These are phyloP conservation scores for Clarias laeviceps DNA, from an alignment of 2,797 vertebrate genomes.

Conservation along the genomic window DNA sequence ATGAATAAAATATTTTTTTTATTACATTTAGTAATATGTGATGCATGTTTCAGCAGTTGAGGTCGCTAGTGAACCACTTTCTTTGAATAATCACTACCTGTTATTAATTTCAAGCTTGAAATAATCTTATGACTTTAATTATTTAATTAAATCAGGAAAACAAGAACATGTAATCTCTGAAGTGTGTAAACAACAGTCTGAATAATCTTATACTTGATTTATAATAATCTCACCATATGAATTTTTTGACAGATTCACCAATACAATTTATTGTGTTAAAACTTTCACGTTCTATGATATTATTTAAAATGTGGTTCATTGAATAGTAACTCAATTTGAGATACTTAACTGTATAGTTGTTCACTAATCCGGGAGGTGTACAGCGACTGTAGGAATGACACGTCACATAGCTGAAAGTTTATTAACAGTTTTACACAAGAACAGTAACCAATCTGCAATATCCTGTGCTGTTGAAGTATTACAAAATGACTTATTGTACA, in stretches of 20 bases:
- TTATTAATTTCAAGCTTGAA: neutral
- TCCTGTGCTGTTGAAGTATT: neutral
- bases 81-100: neutral
- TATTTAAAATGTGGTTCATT: neutral
- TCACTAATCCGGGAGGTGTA: neutral
- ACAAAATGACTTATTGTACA: constrained; percentile 5
- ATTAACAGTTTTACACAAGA: constrained; percentile 9
- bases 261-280: neutral
- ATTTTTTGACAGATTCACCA: neutral
- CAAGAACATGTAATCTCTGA: neutral
- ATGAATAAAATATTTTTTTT: too few species aligned
- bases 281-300: neutral
- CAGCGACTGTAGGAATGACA: neutral
- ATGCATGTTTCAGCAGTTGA: too few species aligned
- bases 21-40: too few species aligned
- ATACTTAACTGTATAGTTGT: neutral
- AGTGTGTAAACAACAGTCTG: neutral
- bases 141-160: neutral
- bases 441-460: neutral
- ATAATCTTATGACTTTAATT: neutral
- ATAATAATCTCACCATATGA: neutral
- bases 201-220: neutral
- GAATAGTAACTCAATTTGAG: neutral
- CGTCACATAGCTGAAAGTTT: neutral
- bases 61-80: too few species aligned